These are phyloP conservation scores for Thyatira batis DNA, from an alignment of 2,888 invertebrate species.

Conservation along the genomic window DNA sequence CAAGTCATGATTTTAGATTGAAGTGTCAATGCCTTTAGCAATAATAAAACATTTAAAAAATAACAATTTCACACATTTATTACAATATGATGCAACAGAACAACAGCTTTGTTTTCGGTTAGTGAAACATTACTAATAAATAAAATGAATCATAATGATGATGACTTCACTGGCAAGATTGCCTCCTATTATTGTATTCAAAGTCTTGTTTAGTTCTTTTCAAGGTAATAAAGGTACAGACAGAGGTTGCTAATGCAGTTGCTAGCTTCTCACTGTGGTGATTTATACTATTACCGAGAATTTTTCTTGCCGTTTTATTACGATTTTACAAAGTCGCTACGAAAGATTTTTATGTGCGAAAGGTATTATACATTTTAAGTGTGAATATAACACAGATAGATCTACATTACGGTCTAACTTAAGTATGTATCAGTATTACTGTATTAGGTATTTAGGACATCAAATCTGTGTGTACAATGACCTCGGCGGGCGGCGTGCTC, in stretches of 20 bases:
- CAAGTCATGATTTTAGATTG: background rate
- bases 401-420: conserved; percentile 19
- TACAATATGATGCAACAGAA: conserved; percentile 17
- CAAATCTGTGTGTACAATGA: conserved; percentile 72
- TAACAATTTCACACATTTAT: conserved; percentile 14
- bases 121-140: conserved; percentile 14
- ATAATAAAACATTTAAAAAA: background rate
- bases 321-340: no score
- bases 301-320: no score
- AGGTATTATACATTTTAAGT: background rate
- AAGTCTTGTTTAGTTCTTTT: background rate
- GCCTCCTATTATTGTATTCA: conserved; percentile 19
- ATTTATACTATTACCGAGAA: no score
- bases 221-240: background rate
- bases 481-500: conserved; percentile 62
- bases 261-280: no score
- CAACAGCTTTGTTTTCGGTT: conserved; percentile 12
- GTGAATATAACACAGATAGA: conserved; percentile 1
- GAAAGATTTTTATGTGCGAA: no score
- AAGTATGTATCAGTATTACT: conserved; percentile 40
- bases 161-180: conserved; percentile 36
- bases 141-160: conserved; percentile 31
- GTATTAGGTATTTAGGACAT: conserved; percentile 74
- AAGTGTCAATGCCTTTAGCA: background rate
- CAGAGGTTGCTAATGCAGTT: no score